phyloP scores from a whole-genome alignment of 2,888 invertebrate species.

The Liposcelis brunnea region DNA sequence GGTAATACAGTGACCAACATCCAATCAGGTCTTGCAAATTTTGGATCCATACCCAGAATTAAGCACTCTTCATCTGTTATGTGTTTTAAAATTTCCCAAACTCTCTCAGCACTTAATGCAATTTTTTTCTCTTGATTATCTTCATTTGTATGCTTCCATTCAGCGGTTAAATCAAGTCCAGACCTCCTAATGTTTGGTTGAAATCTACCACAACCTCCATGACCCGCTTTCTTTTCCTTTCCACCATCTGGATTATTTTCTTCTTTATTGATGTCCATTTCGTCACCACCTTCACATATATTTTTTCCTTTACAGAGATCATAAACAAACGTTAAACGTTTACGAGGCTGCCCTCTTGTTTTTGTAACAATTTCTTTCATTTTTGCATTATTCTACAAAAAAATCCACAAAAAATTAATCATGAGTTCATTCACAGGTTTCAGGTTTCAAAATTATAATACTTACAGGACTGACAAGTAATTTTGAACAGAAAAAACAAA shows the following conservation, averaged over 20 bases:
- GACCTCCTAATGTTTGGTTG: slow-evolving; percentile 82
- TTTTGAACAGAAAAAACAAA: slow-evolving; percentile 98
- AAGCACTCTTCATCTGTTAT: slow-evolving; percentile 81
- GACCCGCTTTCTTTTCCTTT: slow-evolving; percentile 41
- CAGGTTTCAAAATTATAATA: slow-evolving; percentile 22
- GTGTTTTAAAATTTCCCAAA: slow-evolving; percentile 73
- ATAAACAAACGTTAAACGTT: slow-evolving; percentile 86
- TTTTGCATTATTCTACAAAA: slow-evolving; percentile 64
- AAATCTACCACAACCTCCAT: slow-evolving; percentile 96
- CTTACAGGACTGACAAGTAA: slow-evolving; percentile 85
- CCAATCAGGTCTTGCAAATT: slow-evolving; percentile 97
- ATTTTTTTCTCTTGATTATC: slow-evolving; percentile 97
- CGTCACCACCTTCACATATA: slow-evolving; percentile 96
- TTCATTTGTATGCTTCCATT: slow-evolving; percentile 98
- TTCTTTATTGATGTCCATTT: slow-evolving; percentile 81
- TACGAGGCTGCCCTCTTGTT: slow-evolving; percentile 90
- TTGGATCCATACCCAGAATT: slow-evolving; percentile 89
- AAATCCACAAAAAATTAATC: background rate
- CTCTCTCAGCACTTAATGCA: slow-evolving; percentile 80
- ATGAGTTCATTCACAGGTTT: slow-evolving; percentile 7
- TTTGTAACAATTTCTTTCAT: slow-evolving; percentile 90
- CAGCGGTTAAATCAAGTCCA: slow-evolving; percentile 86
- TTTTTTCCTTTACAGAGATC: slow-evolving; percentile 96
- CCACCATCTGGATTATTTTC: slow-evolving; percentile 20
- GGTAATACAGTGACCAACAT: slow-evolving; percentile 97